Evolutionary conservation across 2,113 vertebrate genomes (phyloP), one percentile per base, ranked within the genome.

Genomic region (Lynx canadensis): DNA sequence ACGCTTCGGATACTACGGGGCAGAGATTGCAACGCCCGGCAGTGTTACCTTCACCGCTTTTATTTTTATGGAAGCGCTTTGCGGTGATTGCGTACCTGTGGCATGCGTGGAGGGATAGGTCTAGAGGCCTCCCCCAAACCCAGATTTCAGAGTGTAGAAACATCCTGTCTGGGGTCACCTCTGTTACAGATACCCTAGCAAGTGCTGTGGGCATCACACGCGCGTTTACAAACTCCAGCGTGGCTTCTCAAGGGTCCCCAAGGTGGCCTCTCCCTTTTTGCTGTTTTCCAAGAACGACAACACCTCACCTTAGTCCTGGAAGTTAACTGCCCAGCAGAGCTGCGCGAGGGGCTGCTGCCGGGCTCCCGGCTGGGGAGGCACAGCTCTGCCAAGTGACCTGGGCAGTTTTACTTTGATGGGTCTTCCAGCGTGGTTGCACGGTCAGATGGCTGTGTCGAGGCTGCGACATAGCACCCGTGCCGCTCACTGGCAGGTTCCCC

Each of bases 361-460:
- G 88, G 36, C 81, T 55, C 1, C 52, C 15, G 29, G 63, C 33
- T n/a, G 60, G 45, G 11, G 18, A 50, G 74, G 33, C 63, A 33
- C 16, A 16, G 0, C 36, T 25, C 15, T 29, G 55, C 4, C 68
- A 31, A 6, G 48, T 7, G 65, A 45, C 41, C 10, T 9, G 0
- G 29, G 36, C 10, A 9, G 12, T 29, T 23, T 18, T 7, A 5
- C 18, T 66, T 5, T 60, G 48, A 2, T 1, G 25, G 5, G 1
- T 50, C 68, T 31, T 23, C 13, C 18, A 1, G 0, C 23, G 14
- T 19, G 38, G 16, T 78, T 33, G 3, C 25, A 18, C 45, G 4
- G 52, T 21, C 63, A 50, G 6, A 3, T 13, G 1, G 55, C 78
- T 36, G 1, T 48, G 31, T 57, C 41, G 29, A 5, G 36, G 25